Conservation (phyloP, 2,888 invertebrate genomes). For the Oxycera nigricornis region DNA sequence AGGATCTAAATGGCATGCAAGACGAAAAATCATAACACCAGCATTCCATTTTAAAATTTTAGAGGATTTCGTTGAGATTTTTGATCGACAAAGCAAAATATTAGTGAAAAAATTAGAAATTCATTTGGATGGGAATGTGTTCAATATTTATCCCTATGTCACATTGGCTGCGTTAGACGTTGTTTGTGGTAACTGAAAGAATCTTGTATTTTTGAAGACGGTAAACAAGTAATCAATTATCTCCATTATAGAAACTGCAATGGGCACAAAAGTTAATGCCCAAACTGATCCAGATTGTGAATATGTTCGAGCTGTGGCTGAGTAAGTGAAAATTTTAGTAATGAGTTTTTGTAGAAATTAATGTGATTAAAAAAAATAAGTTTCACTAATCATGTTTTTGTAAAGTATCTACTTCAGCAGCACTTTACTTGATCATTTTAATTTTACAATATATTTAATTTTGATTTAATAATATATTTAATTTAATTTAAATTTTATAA, state of each 20-base stretch:
- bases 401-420: no score
- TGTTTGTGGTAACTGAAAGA: constrained; percentile 57
- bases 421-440: no score
- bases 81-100: constrained; percentile 69
- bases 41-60: constrained; percentile 70
- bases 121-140: constrained; percentile 58
- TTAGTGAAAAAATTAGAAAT: constrained; percentile 66
- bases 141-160: constrained; percentile 70
- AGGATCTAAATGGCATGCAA: constrained; percentile 68
- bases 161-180: constrained; percentile 68
- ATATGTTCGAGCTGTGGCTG: constrained; percentile 74
- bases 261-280: constrained; percentile 75
- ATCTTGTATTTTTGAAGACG: no score
- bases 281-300: constrained; percentile 70
- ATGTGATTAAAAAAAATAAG: no score
- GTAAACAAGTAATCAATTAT: no score
- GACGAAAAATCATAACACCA: constrained; percentile 66
- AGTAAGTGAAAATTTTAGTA: no score
- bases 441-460: no score
- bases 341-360: no score
- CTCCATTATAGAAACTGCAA: constrained; percentile 70
- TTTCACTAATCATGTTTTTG: no score
- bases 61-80: constrained; percentile 74
- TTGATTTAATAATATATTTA: no score
- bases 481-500: no score